Conservation (phyloP, 2,888 invertebrate species). For the Rapana venosa region DNA sequence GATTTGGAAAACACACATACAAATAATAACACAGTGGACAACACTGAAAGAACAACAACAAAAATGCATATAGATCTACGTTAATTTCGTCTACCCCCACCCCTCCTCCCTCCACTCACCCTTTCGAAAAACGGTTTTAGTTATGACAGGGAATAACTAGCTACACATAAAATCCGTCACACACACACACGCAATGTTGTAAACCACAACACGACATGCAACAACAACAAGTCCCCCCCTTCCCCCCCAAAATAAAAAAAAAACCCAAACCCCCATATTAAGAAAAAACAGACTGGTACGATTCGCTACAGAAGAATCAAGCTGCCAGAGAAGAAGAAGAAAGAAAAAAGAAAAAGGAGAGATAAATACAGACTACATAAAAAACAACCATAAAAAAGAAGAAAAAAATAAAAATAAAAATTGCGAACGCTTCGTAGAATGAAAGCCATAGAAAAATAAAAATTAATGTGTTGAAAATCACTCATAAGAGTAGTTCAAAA, state of each 20-base stretch:
- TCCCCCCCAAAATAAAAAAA: background rate
- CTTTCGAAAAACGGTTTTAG: too few species aligned
- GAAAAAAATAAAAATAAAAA: background rate
- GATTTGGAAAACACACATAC: background rate
- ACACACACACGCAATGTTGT: background rate
- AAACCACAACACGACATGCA: background rate
- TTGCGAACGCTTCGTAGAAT: too few species aligned
- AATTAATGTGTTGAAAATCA: too few species aligned
- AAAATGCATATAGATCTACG: too few species aligned
- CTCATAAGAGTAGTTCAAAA: too few species aligned
- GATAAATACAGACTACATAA: constrained; percentile 3
- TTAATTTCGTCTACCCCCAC: too few species aligned
- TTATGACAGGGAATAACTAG: background rate
- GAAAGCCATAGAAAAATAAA: too few species aligned
- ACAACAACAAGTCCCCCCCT: background rate
- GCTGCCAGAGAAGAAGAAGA: constrained; percentile 46
- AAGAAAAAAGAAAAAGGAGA: background rate
- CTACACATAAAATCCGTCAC: background rate
- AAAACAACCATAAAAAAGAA: background rate
- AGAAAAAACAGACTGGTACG: constrained; percentile 53
- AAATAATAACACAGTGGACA: background rate
- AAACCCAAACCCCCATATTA: background rate
- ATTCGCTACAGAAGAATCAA: constrained; percentile 58
- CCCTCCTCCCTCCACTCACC: too few species aligned
- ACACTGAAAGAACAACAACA: background rate